Percentiles rank a stretch among this genome's conserved stretches.
Evolutionary conservation across 2,113 vertebrate species (phyloP).

Genomic region (Xyliphius kryptos): DNA sequence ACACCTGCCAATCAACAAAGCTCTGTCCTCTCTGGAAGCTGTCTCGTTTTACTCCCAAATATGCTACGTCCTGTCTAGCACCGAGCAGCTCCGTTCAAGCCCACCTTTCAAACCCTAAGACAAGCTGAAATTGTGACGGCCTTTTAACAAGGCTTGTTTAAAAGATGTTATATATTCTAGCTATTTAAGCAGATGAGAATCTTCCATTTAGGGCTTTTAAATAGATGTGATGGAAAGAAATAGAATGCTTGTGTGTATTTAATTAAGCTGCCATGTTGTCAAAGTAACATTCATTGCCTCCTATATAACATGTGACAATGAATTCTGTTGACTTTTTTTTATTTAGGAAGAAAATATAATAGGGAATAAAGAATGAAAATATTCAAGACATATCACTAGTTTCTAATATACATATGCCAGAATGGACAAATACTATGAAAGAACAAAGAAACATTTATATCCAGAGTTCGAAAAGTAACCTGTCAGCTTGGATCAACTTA

Average conservation of each 20-base stretch:
- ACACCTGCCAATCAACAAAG: conserved; percentile 50
- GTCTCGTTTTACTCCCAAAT: conserved; percentile 40
- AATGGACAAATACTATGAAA: background rate
- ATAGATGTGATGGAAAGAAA: conserved; percentile 30
- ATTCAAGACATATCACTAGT: no score
- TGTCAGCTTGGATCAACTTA: conserved; percentile 34
- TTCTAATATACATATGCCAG: no score
- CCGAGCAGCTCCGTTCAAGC: conserved; percentile 11
- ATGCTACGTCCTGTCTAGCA: conserved; percentile 28
- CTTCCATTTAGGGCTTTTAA: conserved; percentile 23
- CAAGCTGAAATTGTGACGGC: conserved; percentile 15
- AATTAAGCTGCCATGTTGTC: conserved; percentile 17
- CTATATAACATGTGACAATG: conserved; percentile 2
- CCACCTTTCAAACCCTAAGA: conserved; percentile 6
- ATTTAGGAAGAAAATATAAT: background rate
- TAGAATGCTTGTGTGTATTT: conserved; percentile 24
- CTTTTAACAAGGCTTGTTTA: conserved; percentile 38
- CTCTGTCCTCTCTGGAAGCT: conserved; percentile 34
- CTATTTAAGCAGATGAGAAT: conserved; percentile 18
- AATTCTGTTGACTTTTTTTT: background rate
- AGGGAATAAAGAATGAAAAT: no score
- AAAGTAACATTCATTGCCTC: conserved; percentile 6
- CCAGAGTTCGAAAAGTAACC: conserved; percentile 23
- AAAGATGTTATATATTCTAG: conserved; percentile 23
- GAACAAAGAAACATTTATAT: conserved; percentile 25